A percentile compares a stretch with the other conserved stretches of the same genome.
Evolutionary conservation across 1,140 invertebrate species (phyloP).

Genomic region (Anagrus nilaparvatae): DNA sequence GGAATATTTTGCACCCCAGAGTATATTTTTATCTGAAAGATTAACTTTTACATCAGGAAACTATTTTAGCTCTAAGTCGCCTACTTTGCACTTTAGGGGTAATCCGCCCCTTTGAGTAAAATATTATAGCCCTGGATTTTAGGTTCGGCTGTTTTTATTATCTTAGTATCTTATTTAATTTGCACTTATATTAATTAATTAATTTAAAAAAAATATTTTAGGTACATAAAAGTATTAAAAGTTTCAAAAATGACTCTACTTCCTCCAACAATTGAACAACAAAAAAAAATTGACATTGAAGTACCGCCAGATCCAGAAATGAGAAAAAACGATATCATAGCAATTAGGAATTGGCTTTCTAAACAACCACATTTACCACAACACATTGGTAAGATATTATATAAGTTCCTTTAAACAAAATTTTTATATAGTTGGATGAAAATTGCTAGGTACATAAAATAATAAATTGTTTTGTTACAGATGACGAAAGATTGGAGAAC

Average conservation of each 20-base stretch:
- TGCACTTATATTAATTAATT: no score
- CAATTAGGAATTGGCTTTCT: conserved; percentile 38
- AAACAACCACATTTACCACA: conserved; percentile 43
- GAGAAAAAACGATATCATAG: conserved; percentile 30
- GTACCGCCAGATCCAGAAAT: conserved; percentile 32
- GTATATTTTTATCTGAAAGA: no score
- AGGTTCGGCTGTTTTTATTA: neutral
- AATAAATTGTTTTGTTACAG: conserved; percentile 27
- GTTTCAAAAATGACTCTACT: conserved; percentile 30
- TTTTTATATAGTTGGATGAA: no score
- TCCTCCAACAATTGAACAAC: conserved; percentile 34
- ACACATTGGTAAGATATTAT: conserved; percentile 31
- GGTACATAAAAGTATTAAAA: neutral
- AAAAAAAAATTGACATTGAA: conserved; percentile 32
- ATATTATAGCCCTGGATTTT: no score
- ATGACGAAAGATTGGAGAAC: conserved; percentile 37
- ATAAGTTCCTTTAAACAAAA: no score
- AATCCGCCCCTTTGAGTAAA: no score
- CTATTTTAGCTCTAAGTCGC: no score
- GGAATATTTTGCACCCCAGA: no score
- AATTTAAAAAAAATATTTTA: neutral
- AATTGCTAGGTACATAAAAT: no score
- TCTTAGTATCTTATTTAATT: neutral
- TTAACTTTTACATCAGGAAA: no score
- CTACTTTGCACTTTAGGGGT: no score